Percentiles rank a stretch among this genome's conserved stretches.
phyloP scores from a whole-genome alignment of 2,888 invertebrate species.

The Germaria angustata region DNA sequence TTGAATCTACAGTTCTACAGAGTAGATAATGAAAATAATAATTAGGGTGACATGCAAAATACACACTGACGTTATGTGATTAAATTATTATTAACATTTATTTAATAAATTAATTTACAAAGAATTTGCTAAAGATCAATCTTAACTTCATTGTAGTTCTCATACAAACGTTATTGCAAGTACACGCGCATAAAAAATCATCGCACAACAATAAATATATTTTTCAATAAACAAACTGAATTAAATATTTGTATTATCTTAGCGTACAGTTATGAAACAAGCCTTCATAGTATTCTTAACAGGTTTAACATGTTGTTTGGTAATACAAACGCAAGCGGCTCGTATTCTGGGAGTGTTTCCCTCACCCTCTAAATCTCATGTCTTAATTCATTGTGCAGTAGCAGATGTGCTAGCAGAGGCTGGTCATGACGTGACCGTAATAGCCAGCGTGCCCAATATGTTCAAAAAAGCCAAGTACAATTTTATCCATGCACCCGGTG shows the following conservation, averaged over 20 bases:
- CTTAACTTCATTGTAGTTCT: not conserved
- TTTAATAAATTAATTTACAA: not conserved
- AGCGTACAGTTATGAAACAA: not conserved
- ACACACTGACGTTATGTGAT: too few relatives aligned
- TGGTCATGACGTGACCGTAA: slow-evolving; percentile 76
- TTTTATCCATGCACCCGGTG: slow-evolving; percentile 64
- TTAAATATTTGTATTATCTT: not conserved
- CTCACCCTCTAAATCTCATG: slow-evolving; percentile 74
- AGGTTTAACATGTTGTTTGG: not conserved
- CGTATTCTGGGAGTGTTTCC: slow-evolving; percentile 76
- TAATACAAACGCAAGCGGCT: slow-evolving; percentile 53
- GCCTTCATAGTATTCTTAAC: not conserved
- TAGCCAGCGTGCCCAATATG: slow-evolving; percentile 69
- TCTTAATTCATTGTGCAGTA: slow-evolving; percentile 74
- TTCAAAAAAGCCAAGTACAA: slow-evolving; percentile 70
- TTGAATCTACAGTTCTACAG: too few relatives aligned
- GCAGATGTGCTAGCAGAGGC: slow-evolving; percentile 72
- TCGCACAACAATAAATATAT: not conserved
- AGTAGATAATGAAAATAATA: too few relatives aligned
- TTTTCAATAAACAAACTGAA: not conserved
- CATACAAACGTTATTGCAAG: not conserved
- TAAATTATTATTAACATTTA: too few relatives aligned
- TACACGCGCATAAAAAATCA: too few relatives aligned
- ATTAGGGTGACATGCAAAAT: too few relatives aligned
- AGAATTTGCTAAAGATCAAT: not conserved